These are phyloP conservation scores for Anguilla pacifica DNA, from an alignment of 2,797 vertebrate genomes.

Conservation along the genomic window DNA sequence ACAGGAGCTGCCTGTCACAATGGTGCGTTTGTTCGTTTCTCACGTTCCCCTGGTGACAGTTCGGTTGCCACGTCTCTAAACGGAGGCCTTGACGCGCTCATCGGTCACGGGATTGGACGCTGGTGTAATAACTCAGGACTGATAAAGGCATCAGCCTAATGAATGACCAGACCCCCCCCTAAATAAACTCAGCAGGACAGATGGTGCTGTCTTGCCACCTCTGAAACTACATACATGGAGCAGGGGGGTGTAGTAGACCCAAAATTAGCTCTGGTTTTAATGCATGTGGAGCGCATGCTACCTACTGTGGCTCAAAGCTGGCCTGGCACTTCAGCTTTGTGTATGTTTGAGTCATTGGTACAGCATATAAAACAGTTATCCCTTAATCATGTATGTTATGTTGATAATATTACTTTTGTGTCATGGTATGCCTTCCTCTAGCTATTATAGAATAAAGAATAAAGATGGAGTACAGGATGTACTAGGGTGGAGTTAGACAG, in stretches of 20 bases:
- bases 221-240: background rate
- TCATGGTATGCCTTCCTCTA: background rate
- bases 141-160: background rate
- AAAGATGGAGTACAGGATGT: no score
- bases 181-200: constrained; percentile 1
- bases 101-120: background rate
- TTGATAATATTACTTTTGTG: no score
- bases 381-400: background rate
- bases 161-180: background rate
- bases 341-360: background rate
- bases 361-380: background rate
- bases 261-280: background rate
- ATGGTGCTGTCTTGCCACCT: background rate
- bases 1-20: background rate
- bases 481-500: no score
- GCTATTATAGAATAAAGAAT: background rate
- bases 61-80: background rate
- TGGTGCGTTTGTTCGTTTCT: constrained; percentile 13
- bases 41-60: background rate
- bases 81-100: background rate
- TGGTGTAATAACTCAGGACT: background rate
- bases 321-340: background rate
- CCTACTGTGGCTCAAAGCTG: background rate
- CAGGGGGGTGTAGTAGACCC: background rate
- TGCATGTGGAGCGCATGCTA: background rate